Evolutionary conservation across 1,140 invertebrate genomes (phyloP), one percentile per base, ranked within the genome.

Genomic region (Phthorimaea operculella): DNA sequence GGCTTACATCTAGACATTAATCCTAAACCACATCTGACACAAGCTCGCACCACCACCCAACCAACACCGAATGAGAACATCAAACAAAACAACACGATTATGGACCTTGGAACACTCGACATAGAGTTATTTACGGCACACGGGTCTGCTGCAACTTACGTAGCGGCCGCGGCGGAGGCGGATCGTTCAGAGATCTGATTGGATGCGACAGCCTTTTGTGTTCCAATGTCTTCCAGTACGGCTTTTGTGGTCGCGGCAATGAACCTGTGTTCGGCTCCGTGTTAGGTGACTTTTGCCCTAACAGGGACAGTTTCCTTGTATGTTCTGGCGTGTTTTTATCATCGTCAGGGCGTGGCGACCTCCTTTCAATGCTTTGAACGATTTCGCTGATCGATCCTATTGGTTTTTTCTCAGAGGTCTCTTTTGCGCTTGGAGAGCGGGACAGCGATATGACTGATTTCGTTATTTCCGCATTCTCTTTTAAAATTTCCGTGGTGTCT

Each of bases 131-230:
- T 56, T 12, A 51, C 54, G 36, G 21, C 54, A 56, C 72, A 68
- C 64, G 65, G 70, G 28, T 33, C 33, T 76, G 76, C 74, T 47
- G 56, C 65, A 64, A 84, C 82, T 85, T 85, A 85, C 81, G 77
- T 76, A 79, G 66, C 49, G 72, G 72, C 64, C 72, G 63, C 52
- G 71, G 60, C 5, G 74, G 68, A 60, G 70, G 64, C 0, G 70
- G 65, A 52, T 74, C 74, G 63, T 82, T 82, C 60, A 85, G 58
- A 1, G 82, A 81, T 39, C 82, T 62, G 51, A 83, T 64, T 2
- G 82, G 82, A 55, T 83, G 74, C 50, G 79, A 83, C 48, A 85
- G 71, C 33, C 82, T 63, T 63, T 85, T 85, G 62, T 85, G 79
- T 51, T 83, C 79, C 65, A 74, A 59, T 0, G 72, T 82, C 66